phyloP scores from a whole-genome alignment of 2,888 invertebrate species.

The Drosophila birchii region DNA sequence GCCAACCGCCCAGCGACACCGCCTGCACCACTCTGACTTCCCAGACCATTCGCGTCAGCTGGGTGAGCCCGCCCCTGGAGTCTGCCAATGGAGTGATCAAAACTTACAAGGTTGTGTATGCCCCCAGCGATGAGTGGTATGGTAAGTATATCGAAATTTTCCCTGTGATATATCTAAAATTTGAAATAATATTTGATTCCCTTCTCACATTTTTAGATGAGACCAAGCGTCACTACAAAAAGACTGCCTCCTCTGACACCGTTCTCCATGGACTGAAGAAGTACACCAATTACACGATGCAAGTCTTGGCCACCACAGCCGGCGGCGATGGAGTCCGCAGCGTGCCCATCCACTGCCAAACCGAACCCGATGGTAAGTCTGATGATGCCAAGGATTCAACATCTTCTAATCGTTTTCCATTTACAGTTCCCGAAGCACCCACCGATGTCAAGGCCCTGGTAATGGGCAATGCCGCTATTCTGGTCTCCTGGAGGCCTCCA shows the following conservation, averaged over 20 bases:
- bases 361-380: conserved; percentile 95
- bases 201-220: conserved; percentile 87
- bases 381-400: fast-evolving
- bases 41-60: conserved; percentile 96
- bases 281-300: conserved; percentile 98
- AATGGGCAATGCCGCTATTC: conserved; percentile 95
- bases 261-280: conserved; percentile 97
- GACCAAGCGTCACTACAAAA: conserved; percentile 95
- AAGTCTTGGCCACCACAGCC: conserved; percentile 96
- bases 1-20: conserved; percentile 95
- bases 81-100: conserved; percentile 97
- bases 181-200: too few relatives aligned
- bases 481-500: conserved; percentile 97
- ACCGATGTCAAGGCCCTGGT: conserved; percentile 96
- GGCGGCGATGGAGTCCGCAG: conserved; percentile 96
- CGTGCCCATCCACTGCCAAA: conserved; percentile 93
- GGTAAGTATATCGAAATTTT: conserved; percentile 87
- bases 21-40: conserved; percentile 96
- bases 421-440: conserved; percentile 95
- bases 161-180: background rate
- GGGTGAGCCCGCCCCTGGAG: conserved; percentile 96
- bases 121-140: conserved; percentile 96
- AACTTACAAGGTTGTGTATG: conserved; percentile 97
- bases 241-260: conserved; percentile 95
- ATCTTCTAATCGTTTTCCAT: background rate